Conservation (phyloP, 2,888 invertebrate genomes). For the Netelia melanura region DNA sequence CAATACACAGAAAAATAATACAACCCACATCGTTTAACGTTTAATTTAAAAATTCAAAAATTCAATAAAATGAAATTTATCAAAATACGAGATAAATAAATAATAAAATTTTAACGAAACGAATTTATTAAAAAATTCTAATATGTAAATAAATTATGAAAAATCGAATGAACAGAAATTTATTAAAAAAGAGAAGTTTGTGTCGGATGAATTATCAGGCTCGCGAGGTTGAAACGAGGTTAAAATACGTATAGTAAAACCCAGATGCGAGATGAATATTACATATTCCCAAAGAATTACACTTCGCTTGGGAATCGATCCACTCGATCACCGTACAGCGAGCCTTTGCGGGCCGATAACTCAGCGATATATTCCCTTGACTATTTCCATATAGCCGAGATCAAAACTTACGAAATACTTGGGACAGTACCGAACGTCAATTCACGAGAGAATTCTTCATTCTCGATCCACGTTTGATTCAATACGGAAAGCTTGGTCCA, state of each 20-base stretch:
- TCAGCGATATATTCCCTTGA: slow-evolving; percentile 17
- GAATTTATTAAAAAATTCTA: too few relatives aligned
- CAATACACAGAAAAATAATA: neutral
- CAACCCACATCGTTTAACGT: too few relatives aligned
- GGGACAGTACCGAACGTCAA: neutral
- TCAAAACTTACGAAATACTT: slow-evolving; percentile 9
- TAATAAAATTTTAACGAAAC: too few relatives aligned
- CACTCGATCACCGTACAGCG: neutral
- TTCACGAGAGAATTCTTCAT: neutral
- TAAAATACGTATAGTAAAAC: slow-evolving; percentile 2
- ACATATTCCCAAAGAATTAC: slow-evolving; percentile 18
- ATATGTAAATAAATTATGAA: too few relatives aligned
- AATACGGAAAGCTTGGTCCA: neutral
- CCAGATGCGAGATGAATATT: slow-evolving; percentile 8
- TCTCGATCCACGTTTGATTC: slow-evolving; percentile 3
- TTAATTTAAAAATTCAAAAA: too few relatives aligned
- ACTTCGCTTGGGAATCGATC: slow-evolving; percentile 17
- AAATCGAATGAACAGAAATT: too few relatives aligned
- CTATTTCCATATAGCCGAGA: slow-evolving; percentile 4
- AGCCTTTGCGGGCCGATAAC: slow-evolving; percentile 9
- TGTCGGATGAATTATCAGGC: too few relatives aligned
- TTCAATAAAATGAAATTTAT: too few relatives aligned
- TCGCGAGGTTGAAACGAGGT: too few relatives aligned
- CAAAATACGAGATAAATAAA: too few relatives aligned
- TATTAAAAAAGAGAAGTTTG: too few relatives aligned